phyloP scores from a whole-genome alignment of 2,888 invertebrate species.

The Noctua pronuba region DNA sequence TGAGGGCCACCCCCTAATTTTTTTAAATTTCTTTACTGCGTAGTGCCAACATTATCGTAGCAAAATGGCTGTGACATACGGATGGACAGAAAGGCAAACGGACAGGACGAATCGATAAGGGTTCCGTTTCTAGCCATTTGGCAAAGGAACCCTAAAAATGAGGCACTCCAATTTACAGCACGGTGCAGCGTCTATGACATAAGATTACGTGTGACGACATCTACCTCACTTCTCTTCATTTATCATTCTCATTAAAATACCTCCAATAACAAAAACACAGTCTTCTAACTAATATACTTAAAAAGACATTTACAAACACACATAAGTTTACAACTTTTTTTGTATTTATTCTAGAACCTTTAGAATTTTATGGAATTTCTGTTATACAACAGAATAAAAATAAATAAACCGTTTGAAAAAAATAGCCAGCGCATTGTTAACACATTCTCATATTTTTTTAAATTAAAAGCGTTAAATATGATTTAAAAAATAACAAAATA shows the following conservation, averaged over 20 bases:
- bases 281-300: not conserved
- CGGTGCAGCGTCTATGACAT: not conserved
- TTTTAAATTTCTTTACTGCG: too few species aligned
- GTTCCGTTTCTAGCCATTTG: too few species aligned
- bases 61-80: too few species aligned
- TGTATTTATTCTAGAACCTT: not conserved
- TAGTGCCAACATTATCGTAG: too few species aligned
- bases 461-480: not conserved
- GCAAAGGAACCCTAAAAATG: not conserved
- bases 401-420: not conserved
- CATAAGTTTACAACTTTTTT: not conserved
- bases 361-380: not conserved
- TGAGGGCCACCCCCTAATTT: too few species aligned
- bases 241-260: not conserved
- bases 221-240: not conserved
- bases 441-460: not conserved
- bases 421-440: not conserved
- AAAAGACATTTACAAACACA: not conserved
- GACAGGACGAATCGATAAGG: too few species aligned
- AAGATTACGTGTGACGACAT: not conserved
- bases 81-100: too few species aligned
- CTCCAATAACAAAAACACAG: constrained; percentile 4
- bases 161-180: not conserved
- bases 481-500: not conserved
- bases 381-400: not conserved